These are phyloP conservation scores for Rhadina sibilatrix DNA, from an alignment of 2,113 vertebrate species.

Conservation along the genomic window DNA sequence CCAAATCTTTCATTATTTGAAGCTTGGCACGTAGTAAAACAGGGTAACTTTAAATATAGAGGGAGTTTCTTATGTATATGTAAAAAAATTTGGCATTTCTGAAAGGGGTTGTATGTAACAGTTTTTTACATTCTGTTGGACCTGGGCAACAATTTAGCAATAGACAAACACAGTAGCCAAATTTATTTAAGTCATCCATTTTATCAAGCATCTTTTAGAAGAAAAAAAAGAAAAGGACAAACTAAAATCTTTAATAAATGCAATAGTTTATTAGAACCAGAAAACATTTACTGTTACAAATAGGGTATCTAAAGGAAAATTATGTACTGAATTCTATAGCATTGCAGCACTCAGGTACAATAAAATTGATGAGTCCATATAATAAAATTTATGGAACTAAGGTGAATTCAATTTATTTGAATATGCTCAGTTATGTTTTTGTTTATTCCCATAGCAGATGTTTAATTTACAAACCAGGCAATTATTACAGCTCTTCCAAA, in stretches of 20 bases:
- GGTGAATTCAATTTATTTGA: slow-evolving; percentile 83
- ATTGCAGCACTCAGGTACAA: slow-evolving; percentile 63
- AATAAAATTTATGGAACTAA: slow-evolving; percentile 79
- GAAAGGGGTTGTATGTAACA: not conserved
- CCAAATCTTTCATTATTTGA: not conserved
- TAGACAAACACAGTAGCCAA: not conserved
- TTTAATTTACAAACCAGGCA: slow-evolving; percentile 84
- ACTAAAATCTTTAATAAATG: not conserved
- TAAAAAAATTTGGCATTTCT: not conserved
- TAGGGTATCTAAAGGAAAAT: slow-evolving; percentile 48
- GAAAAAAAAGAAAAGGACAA: not conserved
- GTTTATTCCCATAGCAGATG: slow-evolving; percentile 85
- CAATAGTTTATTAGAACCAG: slow-evolving; percentile 21
- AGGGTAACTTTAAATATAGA: not conserved
- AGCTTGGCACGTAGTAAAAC: not conserved
- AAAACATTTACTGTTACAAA: slow-evolving; percentile 58
- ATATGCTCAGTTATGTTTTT: slow-evolving; percentile 82
- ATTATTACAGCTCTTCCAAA: slow-evolving; percentile 80
- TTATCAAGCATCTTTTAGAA: not conserved
- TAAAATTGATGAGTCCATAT: slow-evolving; percentile 75
- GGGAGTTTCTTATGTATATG: not conserved
- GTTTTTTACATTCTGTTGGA: not conserved
- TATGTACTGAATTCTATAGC: not conserved
- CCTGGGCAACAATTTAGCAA: not conserved
- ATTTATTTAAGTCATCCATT: not conserved